Conservation (phyloP, 2,888 invertebrate genomes). For the Apeira syringaria region DNA sequence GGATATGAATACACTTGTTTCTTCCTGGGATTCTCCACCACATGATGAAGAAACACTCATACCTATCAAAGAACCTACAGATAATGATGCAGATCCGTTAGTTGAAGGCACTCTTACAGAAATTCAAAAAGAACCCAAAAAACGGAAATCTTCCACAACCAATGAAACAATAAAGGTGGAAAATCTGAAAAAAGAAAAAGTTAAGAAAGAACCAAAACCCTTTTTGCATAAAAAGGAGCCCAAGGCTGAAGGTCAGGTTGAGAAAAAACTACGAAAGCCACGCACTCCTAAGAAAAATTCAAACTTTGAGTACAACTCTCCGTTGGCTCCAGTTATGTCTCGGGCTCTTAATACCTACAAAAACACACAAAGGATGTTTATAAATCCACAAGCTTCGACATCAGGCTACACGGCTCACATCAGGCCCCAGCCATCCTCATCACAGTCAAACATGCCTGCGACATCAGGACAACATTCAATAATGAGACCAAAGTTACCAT, state of each 20-base stretch:
- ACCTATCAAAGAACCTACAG: constrained; percentile 32
- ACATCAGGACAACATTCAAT: constrained; percentile 6
- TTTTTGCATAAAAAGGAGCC: constrained; percentile 30
- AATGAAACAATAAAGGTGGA: constrained; percentile 41
- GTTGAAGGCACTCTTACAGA: neutral
- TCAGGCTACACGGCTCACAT: constrained; percentile 6
- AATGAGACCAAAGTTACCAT: neutral
- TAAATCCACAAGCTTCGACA: constrained; percentile 14
- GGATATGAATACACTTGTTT: constrained; percentile 58
- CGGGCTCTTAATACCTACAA: constrained; percentile 37
- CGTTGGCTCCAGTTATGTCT: constrained; percentile 54
- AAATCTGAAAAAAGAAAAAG: constrained; percentile 51
- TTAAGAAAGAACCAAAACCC: constrained; percentile 44
- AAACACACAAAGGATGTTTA: neutral
- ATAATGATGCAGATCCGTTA: constrained; percentile 22
- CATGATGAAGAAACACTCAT: constrained; percentile 46
- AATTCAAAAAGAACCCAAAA: constrained; percentile 50
- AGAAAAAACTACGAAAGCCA: constrained; percentile 65
- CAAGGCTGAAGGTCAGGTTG: constrained; percentile 41
- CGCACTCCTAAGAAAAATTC: constrained; percentile 54
- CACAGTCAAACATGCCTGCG: neutral
- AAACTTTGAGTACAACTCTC: constrained; percentile 56
- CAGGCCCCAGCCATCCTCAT: neutral
- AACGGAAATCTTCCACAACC: constrained; percentile 47
- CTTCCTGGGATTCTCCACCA: constrained; percentile 68